phyloP scores from a whole-genome alignment of 2,113 vertebrate genomes.

The Elephantulus edwardii region DNA sequence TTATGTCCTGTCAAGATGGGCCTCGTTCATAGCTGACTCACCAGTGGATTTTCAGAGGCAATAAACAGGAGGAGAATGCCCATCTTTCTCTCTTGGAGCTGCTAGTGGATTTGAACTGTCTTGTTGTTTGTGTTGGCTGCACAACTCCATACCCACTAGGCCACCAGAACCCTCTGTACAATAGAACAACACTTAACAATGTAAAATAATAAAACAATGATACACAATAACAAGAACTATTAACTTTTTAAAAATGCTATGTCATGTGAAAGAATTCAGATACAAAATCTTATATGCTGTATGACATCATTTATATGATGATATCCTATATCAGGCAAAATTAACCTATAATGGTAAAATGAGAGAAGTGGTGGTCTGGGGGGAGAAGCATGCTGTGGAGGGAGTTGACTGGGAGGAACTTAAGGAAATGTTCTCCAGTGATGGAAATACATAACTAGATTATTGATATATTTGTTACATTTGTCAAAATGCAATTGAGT shows the following conservation, averaged over 20 bases:
- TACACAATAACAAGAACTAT: background rate
- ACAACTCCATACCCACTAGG: too few relatives aligned
- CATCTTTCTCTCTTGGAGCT: too few relatives aligned
- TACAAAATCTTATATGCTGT: background rate
- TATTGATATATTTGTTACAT: background rate
- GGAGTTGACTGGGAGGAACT: background rate
- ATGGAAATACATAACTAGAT: background rate
- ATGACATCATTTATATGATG: background rate
- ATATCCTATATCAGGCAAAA: background rate
- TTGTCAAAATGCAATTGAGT: background rate
- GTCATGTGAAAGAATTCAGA: background rate
- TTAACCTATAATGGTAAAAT: background rate
- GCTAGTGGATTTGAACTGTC: too few relatives aligned
- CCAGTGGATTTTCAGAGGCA: too few relatives aligned
- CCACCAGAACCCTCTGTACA: too few relatives aligned
- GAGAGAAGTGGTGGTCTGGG: background rate
- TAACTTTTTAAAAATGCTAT: background rate
- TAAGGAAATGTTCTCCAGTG: background rate
- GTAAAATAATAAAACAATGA: background rate
- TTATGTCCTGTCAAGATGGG: too few relatives aligned
- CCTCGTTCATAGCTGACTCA: too few relatives aligned
- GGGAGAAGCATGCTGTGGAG: too few relatives aligned
- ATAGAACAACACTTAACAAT: background rate
- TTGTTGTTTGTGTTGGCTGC: too few relatives aligned
- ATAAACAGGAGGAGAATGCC: too few relatives aligned